Conservation (phyloP, 2,797 vertebrate species). For the Chromobotia macracanthus region DNA sequence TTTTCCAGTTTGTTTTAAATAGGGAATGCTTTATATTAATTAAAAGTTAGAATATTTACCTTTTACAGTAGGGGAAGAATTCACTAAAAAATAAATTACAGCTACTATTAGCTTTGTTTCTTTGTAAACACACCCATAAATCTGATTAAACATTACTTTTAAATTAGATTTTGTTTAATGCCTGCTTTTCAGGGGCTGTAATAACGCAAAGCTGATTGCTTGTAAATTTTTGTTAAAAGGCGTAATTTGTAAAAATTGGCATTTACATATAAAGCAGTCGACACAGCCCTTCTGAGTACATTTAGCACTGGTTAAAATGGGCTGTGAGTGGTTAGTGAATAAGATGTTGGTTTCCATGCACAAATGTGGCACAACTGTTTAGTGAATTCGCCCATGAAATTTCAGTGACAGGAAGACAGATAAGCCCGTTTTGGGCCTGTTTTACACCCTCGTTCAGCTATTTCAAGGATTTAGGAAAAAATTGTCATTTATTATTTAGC, state of each 20-base stretch:
- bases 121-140: not conserved
- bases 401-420: not conserved
- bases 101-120: not conserved
- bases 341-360: not conserved
- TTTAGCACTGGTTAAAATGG: too few species aligned
- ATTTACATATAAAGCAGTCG: too few species aligned
- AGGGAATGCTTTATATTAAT: not conserved
- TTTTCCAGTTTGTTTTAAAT: not conserved
- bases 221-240: too few species aligned
- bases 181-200: too few species aligned
- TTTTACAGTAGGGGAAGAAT: not conserved
- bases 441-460: conserved; percentile 70
- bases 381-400: not conserved
- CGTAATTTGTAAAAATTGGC: too few species aligned
- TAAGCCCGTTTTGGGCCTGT: conserved; percentile 67
- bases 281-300: too few species aligned
- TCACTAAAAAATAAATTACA: not conserved
- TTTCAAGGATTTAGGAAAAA: conserved; percentile 65
- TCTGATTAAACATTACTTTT: too few species aligned
- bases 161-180: too few species aligned
- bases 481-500: conserved; percentile 83
- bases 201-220: too few species aligned
- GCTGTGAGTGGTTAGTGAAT: too few species aligned
- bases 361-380: not conserved
- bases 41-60: not conserved